Evolutionary conservation across 2,113 vertebrate genomes (phyloP).

Genomic region (Poeciliopsis turrubarensis): DNA sequence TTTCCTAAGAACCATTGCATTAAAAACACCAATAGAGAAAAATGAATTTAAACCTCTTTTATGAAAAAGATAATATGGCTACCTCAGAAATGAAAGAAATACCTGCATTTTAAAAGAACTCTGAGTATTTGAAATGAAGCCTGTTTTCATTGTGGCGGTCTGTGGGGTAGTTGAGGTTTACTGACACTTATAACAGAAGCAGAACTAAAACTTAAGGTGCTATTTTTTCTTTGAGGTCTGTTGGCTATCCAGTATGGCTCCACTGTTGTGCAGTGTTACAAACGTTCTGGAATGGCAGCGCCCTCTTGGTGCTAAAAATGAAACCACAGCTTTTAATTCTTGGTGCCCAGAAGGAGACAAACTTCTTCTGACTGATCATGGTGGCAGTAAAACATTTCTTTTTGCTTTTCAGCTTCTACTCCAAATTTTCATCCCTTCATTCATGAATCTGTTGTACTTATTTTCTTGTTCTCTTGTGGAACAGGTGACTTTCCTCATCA

Average conservation of each 20-base stretch:
- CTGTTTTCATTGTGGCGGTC: constrained; percentile 44
- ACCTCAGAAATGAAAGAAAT: constrained; percentile 77
- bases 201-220: constrained; percentile 72
- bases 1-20: constrained; percentile 61
- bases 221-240: constrained; percentile 75
- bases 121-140: constrained; percentile 66
- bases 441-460: constrained; percentile 51
- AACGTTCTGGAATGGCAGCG: constrained; percentile 59
- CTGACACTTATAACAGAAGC: constrained; percentile 64
- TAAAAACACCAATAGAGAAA: constrained; percentile 78
- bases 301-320: constrained; percentile 84
- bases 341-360: constrained; percentile 53
- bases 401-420: constrained; percentile 21
- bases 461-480: constrained; percentile 58
- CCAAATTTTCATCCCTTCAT: constrained; percentile 3
- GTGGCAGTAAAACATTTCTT: constrained; percentile 24
- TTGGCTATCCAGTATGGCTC: constrained; percentile 50
- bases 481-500: constrained; percentile 69
- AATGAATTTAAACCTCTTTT: constrained; percentile 79
- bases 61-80: constrained; percentile 70
- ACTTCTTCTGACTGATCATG: constrained; percentile 36
- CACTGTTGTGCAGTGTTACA: constrained; percentile 62
- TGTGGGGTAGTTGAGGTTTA: constrained; percentile 33
- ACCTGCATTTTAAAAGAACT: constrained; percentile 49
- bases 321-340: constrained; percentile 54